Percentiles rank a stretch among this genome's conserved stretches.
These are phyloP conservation scores for Xanthorhoe spadicearia DNA, from an alignment of 2,888 invertebrate genomes.

Conservation along the genomic window DNA sequence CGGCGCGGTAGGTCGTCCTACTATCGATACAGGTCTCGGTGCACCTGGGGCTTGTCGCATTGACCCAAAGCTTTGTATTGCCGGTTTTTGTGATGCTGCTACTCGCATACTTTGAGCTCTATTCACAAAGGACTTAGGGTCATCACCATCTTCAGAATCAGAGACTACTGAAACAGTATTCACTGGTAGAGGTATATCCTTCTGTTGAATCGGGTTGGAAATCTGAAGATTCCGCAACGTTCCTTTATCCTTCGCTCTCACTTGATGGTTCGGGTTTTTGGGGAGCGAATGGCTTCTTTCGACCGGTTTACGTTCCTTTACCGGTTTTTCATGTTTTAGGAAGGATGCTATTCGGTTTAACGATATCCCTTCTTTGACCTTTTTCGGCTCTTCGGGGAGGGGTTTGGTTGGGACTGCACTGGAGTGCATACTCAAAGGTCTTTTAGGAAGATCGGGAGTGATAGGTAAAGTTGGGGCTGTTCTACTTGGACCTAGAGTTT, in stretches of 20 bases:
- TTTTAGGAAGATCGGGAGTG: conserved; percentile 71
- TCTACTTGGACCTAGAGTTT: conserved; percentile 85
- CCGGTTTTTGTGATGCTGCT: conserved; percentile 82
- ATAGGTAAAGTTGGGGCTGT: conserved; percentile 84
- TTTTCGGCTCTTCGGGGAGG: conserved; percentile 81
- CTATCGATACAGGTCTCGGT: conserved; percentile 90
- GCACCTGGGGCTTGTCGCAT: conserved; percentile 89
- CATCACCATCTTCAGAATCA: conserved; percentile 80
- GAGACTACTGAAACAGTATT: conserved; percentile 86
- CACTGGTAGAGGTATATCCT: conserved; percentile 85
- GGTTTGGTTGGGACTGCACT: conserved; percentile 72
- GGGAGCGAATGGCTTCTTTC: conserved; percentile 85
- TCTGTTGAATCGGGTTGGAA: conserved; percentile 92
- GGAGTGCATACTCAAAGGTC: conserved; percentile 82
- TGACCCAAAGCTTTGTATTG: conserved; percentile 91
- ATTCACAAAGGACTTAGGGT: conserved; percentile 86
- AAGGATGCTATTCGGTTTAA: conserved; percentile 91
- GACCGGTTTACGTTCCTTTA: conserved; percentile 78
- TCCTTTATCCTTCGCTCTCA: conserved; percentile 89
- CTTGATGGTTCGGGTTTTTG: conserved; percentile 82
- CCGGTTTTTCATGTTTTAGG: conserved; percentile 85
- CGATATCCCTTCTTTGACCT: conserved; percentile 85
- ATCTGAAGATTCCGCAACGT: conserved; percentile 91
- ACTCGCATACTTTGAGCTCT: conserved; percentile 93
- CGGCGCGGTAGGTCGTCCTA: conserved; percentile 89